phyloP scores from a whole-genome alignment of 2,888 invertebrate genomes.

The Anthophora plumipes region DNA sequence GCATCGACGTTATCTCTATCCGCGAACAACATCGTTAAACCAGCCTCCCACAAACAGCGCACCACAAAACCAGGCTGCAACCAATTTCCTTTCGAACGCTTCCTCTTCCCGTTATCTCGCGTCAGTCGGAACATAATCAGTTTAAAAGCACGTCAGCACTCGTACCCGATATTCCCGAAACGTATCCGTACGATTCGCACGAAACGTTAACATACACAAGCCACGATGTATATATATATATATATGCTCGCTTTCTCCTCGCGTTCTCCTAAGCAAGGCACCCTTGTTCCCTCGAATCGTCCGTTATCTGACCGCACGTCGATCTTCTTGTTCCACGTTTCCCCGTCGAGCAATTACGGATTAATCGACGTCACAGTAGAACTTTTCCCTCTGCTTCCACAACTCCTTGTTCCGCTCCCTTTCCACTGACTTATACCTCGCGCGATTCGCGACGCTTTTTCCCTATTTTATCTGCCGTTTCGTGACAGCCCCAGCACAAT shows the following conservation, averaged over 20 bases:
- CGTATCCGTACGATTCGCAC: neutral
- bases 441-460: neutral
- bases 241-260: constrained; percentile 40
- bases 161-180: constrained; percentile 9
- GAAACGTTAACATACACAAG: no score
- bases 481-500: constrained; percentile 48
- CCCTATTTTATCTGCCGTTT: constrained; percentile 53
- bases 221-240: no score
- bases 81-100: neutral
- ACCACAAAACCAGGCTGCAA: neutral
- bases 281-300: constrained; percentile 27
- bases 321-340: constrained; percentile 42
- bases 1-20: constrained; percentile 5
- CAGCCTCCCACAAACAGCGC: neutral
- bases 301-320: constrained; percentile 54
- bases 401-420: constrained; percentile 5
- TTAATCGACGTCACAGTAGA: constrained; percentile 29
- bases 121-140: constrained; percentile 5
- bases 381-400: constrained; percentile 9
- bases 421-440: neutral
- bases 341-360: constrained; percentile 34
- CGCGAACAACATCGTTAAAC: neutral
- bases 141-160: constrained; percentile 1
- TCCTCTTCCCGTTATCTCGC: constrained; percentile 17
- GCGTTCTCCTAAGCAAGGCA: constrained; percentile 4